Base-by-base conservation (phyloP, 35 echinoderm and acorn worm species). In the Ophioderma brevispina region DNA sequence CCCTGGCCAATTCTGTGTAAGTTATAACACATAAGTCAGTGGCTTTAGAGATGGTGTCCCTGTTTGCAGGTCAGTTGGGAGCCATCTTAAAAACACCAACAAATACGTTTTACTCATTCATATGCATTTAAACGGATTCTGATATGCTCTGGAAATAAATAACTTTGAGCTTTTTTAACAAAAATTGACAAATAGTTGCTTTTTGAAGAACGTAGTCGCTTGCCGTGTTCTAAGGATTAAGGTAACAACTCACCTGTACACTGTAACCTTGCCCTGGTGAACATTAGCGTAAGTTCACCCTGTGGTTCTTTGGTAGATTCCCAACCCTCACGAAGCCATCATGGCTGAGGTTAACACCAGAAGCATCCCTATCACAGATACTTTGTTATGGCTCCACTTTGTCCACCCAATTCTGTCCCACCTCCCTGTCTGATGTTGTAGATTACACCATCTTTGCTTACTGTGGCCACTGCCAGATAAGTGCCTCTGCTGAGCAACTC, bases 191-290 rank as follows among this genome's bases (percentile, higher is more conserved):
- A n/a, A n/a, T n/a, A n/a, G n/a, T n/a, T n/a, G n/a, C n/a, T n/a
- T n/a, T n/a, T n/a, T n/a, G n/a, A n/a, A n/a, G n/a, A n/a, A n/a
- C n/a, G n/a, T n/a, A n/a, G n/a, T n/a, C n/a, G n/a, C n/a, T n/a
- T n/a, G n/a, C n/a, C n/a, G n/a, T n/a, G n/a, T n/a, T n/a, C n/a
- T n/a, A n/a, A n/a, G n/a, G n/a, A n/a, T n/a, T n/a, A 46, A 46
- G 4, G 15, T 36, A 32, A 1, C 38, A 40, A 63, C 94, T 88
- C 82, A 99, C 97, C 97, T 19, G 95, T 86, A 70, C 93, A 95
- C n/a, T 28, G 93, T 90, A 50, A 99, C 97, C 87, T 95, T 92
- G 39, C 82, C 91, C 17, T 92, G 82, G 79, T 98, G 96, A 52
- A 8, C 8, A 11, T 52, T 6, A 59, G 83, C 6, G 83, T 64